These are phyloP conservation scores for Triops longicaudatus DNA, from an alignment of 1,140 invertebrate species.

Conservation along the genomic window DNA sequence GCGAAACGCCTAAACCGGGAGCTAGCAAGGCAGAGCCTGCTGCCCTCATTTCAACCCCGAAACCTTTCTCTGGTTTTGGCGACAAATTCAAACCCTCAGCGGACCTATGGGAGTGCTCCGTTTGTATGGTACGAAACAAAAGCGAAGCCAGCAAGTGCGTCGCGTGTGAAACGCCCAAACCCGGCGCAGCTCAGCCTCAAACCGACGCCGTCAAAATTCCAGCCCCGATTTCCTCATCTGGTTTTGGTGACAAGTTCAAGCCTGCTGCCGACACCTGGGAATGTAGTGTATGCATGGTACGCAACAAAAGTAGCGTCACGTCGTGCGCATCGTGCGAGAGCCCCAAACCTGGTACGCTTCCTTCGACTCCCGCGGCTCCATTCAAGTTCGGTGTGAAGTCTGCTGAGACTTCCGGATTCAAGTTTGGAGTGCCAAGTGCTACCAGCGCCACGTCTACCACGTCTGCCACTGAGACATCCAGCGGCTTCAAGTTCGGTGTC, in stretches of 20 bases:
- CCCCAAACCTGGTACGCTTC: slow-evolving; percentile 46
- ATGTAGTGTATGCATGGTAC: slow-evolving; percentile 54
- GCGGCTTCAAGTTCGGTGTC: slow-evolving; percentile 27
- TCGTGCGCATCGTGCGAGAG: slow-evolving; percentile 57
- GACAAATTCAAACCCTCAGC: slow-evolving; percentile 46
- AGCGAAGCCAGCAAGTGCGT: slow-evolving; percentile 48
- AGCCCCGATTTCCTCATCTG: slow-evolving; percentile 37
- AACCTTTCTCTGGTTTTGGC: slow-evolving; percentile 40
- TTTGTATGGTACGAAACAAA: slow-evolving; percentile 57
- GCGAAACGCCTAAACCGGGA: slow-evolving; percentile 50
- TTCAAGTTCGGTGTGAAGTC: slow-evolving; percentile 25
- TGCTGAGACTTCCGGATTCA: slow-evolving; percentile 19
- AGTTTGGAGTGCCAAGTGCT: slow-evolving; percentile 3
- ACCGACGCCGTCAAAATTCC: slow-evolving; percentile 31
- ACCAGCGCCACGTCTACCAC: neutral
- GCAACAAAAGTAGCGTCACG: slow-evolving; percentile 47
- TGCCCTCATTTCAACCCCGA: neutral
- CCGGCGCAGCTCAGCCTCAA: slow-evolving; percentile 39
- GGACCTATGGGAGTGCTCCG: slow-evolving; percentile 54
- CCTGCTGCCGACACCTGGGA: slow-evolving; percentile 50
- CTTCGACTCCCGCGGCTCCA: neutral
- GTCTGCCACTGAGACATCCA: neutral
- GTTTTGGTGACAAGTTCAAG: slow-evolving; percentile 49
- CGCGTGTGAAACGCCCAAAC: slow-evolving; percentile 54
- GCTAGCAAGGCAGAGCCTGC: slow-evolving; percentile 36